Evolutionary conservation across 2,797 vertebrate genomes (phyloP).

Genomic region (Chaunax sp.): DNA sequence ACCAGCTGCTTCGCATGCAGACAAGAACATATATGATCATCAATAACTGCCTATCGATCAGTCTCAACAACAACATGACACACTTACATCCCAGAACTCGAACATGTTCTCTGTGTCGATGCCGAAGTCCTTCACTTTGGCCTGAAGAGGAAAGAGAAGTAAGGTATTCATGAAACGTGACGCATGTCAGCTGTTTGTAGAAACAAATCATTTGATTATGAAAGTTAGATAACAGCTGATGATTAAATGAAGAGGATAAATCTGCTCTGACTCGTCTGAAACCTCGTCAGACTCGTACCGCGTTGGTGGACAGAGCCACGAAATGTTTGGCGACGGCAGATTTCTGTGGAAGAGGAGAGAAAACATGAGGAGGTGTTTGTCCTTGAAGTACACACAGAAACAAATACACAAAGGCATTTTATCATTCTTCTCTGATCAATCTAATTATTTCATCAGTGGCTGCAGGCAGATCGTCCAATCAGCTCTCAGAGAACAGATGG

Average conservation of each 20-base stretch:
- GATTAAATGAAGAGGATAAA: too few species aligned
- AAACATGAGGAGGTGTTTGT: not conserved
- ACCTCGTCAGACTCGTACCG: constrained; percentile 84
- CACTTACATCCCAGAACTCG: constrained; percentile 98
- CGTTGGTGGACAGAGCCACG: constrained; percentile 96
- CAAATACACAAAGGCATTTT: too few species aligned
- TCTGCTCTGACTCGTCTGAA: too few species aligned
- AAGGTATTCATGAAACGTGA: not conserved
- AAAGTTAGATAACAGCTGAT: too few species aligned
- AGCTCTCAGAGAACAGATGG: not conserved
- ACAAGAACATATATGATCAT: too few species aligned
- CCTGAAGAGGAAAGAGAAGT: constrained; percentile 69
- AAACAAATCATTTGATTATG: too few species aligned
- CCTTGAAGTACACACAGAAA: too few species aligned
- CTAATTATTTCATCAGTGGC: not conserved
- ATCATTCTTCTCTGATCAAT: not conserved
- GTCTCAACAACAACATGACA: not conserved
- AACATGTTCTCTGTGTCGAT: constrained; percentile 98
- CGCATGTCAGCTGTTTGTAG: too few species aligned
- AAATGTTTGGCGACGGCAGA: constrained; percentile 96
- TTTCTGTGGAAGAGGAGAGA: constrained; percentile 68
- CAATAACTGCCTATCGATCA: not conserved
- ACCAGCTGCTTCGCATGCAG: not conserved
- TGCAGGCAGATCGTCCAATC: not conserved
- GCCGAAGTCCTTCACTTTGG: constrained; percentile 96